Evolutionary conservation across 92 coral and sea anemone genomes (phyloP).

Genomic region (Porites divaricata): DNA sequence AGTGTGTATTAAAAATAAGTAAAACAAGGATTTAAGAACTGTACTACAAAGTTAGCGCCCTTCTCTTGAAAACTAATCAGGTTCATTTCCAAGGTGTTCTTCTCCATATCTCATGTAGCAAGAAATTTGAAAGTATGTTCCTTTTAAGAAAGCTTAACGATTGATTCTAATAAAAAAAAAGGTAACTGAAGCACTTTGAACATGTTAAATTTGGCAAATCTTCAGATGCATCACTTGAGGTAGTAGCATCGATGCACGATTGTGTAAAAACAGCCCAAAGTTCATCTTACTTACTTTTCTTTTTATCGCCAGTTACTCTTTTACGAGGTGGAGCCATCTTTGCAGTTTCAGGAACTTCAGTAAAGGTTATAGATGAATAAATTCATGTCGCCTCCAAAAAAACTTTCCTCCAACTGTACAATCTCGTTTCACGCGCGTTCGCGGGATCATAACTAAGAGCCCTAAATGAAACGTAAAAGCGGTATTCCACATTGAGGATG

Average conservation of each 20-base stretch:
- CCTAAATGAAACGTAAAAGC: background rate
- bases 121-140: too few relatives aligned
- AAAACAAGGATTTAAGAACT: too few relatives aligned
- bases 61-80: too few relatives aligned
- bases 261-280: background rate
- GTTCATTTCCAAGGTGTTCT: too few relatives aligned
- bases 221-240: too few relatives aligned
- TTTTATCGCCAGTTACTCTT: constrained; percentile 55
- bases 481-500: background rate
- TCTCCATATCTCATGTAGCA: too few relatives aligned
- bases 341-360: constrained; percentile 7
- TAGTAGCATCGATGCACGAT: background rate
- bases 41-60: too few relatives aligned
- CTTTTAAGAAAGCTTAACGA: too few relatives aligned
- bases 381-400: background rate
- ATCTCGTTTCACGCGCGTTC: constrained; percentile 3
- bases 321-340: constrained; percentile 77
- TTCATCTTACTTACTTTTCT: constrained; percentile 47
- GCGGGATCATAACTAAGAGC: constrained; percentile 14
- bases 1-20: background rate
- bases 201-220: too few relatives aligned
- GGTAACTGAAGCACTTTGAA: too few relatives aligned
- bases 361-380: background rate
- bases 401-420: background rate
- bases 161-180: too few relatives aligned